Conservation (phyloP, 2,888 invertebrate genomes). For the Trissonchulus latispiculum region DNA sequence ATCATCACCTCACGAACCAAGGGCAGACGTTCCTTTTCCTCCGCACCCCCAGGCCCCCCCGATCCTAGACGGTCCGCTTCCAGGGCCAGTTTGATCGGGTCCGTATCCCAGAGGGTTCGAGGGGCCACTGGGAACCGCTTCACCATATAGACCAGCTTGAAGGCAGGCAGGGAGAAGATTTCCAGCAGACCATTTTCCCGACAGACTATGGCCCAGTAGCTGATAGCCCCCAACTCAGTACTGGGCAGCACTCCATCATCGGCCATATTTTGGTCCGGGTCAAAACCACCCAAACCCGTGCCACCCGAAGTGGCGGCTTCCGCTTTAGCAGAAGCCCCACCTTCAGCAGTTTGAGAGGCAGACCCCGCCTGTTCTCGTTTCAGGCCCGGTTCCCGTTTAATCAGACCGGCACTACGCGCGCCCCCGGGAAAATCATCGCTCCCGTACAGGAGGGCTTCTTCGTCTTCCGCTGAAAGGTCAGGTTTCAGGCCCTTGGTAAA, state of each 20-base stretch:
- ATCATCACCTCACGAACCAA: constrained; percentile 52
- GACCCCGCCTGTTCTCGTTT: neutral
- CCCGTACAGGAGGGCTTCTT: constrained; percentile 86
- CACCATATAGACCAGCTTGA: constrained; percentile 68
- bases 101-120: constrained; percentile 50
- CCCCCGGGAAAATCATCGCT: constrained; percentile 39
- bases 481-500: neutral
- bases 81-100: constrained; percentile 25
- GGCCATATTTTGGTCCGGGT: neutral
- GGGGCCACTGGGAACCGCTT: constrained; percentile 57
- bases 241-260: no score
- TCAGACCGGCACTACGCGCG: neutral
- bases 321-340: constrained; percentile 20
- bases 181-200: constrained; percentile 83
- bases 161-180: constrained; percentile 74
- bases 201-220: constrained; percentile 77
- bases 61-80: constrained; percentile 16
- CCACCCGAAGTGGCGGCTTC: constrained; percentile 14
- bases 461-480: constrained; percentile 61
- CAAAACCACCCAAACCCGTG: neutral
- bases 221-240: no score
- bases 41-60: constrained; percentile 6
- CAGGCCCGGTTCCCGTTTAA: constrained; percentile 25
- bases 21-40: constrained; percentile 20
- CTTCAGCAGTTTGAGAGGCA: neutral